A percentile compares a stretch with the other conserved stretches of the same genome.
phyloP scores from a whole-genome alignment of 2,113 vertebrate species.

The Urocolius indicus region DNA sequence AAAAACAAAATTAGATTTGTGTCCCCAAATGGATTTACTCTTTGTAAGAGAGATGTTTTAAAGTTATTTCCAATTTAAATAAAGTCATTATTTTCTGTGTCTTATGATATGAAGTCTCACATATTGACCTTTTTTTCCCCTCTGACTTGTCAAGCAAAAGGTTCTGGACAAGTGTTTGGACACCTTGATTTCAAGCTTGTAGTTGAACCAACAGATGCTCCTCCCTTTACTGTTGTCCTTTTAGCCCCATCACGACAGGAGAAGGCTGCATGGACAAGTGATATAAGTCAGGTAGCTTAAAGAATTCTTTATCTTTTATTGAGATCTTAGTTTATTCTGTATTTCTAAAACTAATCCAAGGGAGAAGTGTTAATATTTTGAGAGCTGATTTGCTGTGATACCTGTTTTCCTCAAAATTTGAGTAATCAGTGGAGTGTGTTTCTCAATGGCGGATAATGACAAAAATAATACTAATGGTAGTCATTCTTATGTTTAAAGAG shows the following conservation, averaged over 20 bases:
- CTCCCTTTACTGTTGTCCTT: slow-evolving; percentile 93
- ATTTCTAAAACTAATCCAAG: neutral
- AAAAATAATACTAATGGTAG: neutral
- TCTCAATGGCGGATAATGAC: neutral
- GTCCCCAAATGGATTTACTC: neutral
- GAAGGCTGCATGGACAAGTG: slow-evolving; percentile 98
- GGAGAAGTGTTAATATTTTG: neutral
- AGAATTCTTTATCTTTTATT: neutral
- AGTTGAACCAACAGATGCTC: slow-evolving; percentile 87
- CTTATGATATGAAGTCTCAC: neutral
- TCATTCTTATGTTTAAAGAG: neutral
- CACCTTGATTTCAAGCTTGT: slow-evolving; percentile 98
- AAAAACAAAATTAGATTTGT: neutral
- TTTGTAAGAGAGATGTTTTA: neutral
- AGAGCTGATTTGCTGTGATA: neutral
- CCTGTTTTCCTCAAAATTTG: neutral
- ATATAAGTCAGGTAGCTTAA: slow-evolving; percentile 94
- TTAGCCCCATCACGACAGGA: slow-evolving; percentile 94
- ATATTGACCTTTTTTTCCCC: neutral
- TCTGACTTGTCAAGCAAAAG: slow-evolving; percentile 82
- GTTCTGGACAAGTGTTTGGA: slow-evolving; percentile 91
- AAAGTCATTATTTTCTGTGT: neutral
- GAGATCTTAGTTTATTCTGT: neutral
- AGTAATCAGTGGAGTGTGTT: neutral
- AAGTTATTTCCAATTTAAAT: neutral